Base-by-base conservation (phyloP, 2,888 invertebrate species). In the Chymomyza fuscimana region DNA sequence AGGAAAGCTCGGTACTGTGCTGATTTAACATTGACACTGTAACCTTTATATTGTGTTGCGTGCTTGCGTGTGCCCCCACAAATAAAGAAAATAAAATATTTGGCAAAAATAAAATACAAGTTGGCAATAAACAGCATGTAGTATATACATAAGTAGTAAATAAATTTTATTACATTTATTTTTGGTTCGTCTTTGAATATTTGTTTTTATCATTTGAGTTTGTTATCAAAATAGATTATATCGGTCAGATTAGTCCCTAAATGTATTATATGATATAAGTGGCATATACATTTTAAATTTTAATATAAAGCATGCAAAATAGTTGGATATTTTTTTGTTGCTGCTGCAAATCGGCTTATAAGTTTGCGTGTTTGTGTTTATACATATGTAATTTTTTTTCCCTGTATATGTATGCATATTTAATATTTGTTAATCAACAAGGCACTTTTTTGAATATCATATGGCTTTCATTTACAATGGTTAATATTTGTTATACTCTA, bases 1-100 rank as follows among this genome's bases (percentile, higher is more conserved):
- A 15, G 22, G 0, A 32, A 25, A 19, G 22, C 58, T 25, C 15
- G 22, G 22, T 58, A 12, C 58, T 25, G 22, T 15, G 50, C 62
- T 50, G 59, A 64, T 62, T 67, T 70, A 63, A 51, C 67, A 72
- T 67, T 77, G 77, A 72, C 68, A 67, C 67, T 60, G 29, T 67
- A 72, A 71, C 69, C 69, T 32, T 61, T 51, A 46, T 32, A 16
- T 63, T 9, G 46, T 7, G 58, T 51, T 52, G 40, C 36, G 51
- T 40, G 25, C 7, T 12, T 25, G 52, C 25, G 51, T 12, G 22
- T 63, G 36, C 10, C 32, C 12, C 32, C 29, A 10, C 4, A 46
- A 16, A 25, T 61, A 61, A 65, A 25, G 32, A 5, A 36, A 61
- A 72, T 51, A 68, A 66, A 69, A 58, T 68, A 7, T 36, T 15